phyloP scores from a whole-genome alignment of 2,888 invertebrate species.

The Polyommatus icarus region DNA sequence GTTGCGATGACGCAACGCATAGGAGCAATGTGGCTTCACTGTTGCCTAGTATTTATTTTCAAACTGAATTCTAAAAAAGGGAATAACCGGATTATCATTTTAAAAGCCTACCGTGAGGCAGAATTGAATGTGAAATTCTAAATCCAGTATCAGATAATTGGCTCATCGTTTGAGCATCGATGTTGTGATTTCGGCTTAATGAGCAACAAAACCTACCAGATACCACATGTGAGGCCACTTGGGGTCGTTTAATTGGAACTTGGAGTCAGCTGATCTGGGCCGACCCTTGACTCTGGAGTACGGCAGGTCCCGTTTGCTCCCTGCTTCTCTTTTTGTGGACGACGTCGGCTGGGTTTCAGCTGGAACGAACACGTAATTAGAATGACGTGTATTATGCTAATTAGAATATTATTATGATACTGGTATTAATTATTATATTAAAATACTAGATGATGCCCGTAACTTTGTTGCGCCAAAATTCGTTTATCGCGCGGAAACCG shows the following conservation, averaged over 20 bases:
- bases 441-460: too few species aligned
- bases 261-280: slow-evolving; percentile 65
- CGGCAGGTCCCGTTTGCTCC: slow-evolving; percentile 69
- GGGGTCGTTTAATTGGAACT: slow-evolving; percentile 88
- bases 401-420: neutral
- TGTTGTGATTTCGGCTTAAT: neutral
- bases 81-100: neutral
- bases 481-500: too few species aligned
- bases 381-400: neutral
- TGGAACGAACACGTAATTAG: slow-evolving; percentile 41
- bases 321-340: slow-evolving; percentile 65
- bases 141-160: neutral
- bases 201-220: slow-evolving; percentile 85
- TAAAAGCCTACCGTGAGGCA: neutral
- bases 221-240: slow-evolving; percentile 99
- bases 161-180: neutral
- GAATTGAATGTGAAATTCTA: neutral
- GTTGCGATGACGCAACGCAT: neutral
- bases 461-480: too few species aligned
- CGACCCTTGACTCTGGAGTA: slow-evolving; percentile 87
- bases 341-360: slow-evolving; percentile 58
- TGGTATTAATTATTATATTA: neutral
- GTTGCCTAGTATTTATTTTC: neutral
- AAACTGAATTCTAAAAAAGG: neutral
- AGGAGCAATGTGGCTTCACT: neutral